phyloP scores from a whole-genome alignment of 2,888 invertebrate genomes.

The Oscheius sp. region DNA sequence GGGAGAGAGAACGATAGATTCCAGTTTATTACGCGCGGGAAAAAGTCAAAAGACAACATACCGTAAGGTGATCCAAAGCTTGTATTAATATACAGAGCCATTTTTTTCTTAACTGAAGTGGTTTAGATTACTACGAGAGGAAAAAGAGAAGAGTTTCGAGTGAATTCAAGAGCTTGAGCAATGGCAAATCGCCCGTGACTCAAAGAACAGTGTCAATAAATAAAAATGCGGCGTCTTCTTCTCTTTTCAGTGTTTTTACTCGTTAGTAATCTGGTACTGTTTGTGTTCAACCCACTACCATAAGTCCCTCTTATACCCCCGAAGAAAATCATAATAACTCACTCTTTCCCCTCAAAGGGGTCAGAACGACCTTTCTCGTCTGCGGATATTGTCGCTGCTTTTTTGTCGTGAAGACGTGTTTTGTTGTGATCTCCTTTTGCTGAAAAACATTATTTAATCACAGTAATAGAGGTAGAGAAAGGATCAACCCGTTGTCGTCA shows the following conservation, averaged over 20 bases:
- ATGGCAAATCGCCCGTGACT: conserved; percentile 13
- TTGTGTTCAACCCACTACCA: not conserved
- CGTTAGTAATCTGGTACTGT: conserved; percentile 3
- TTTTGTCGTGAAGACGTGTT: conserved; percentile 52
- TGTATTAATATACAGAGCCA: conserved; percentile 35
- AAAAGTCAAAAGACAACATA: conserved; percentile 36
- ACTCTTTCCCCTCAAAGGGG: conserved; percentile 36
- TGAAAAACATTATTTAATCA: conserved; percentile 26
- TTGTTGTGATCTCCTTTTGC: conserved; percentile 48
- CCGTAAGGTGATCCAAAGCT: conserved; percentile 18
- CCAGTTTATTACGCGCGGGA: conserved; percentile 15
- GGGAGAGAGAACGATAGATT: not conserved
- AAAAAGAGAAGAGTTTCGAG: conserved; percentile 3
- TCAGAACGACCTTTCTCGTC: conserved; percentile 50
- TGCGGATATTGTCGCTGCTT: conserved; percentile 56
- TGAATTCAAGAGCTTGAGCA: conserved; percentile 5
- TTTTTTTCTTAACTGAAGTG: conserved; percentile 7
- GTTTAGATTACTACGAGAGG: too few relatives aligned
- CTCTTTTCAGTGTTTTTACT: not conserved
- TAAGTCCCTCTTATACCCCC: too few relatives aligned
- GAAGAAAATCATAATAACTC: conserved; percentile 27
- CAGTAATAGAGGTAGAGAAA: not conserved
- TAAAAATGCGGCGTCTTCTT: conserved; percentile 25
- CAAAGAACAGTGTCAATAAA: conserved; percentile 36
- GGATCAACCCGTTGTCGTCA: not conserved